These are phyloP conservation scores for Bucorvus abyssinicus DNA, from an alignment of 2,797 vertebrate species.

Conservation along the genomic window DNA sequence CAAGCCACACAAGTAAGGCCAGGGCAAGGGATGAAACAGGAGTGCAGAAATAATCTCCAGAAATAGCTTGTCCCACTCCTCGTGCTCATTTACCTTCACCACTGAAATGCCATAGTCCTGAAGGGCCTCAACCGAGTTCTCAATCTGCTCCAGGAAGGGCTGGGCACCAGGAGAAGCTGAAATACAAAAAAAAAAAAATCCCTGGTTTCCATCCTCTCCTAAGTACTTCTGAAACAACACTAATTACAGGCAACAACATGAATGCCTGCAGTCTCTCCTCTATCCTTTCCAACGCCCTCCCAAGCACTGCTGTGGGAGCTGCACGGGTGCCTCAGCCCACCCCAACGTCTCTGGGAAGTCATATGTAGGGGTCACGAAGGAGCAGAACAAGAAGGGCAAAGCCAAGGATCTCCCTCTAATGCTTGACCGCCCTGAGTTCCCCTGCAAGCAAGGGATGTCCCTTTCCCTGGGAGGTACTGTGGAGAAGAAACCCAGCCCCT, in stretches of 20 bases:
- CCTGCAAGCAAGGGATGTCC: neutral
- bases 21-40: neutral
- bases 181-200: neutral
- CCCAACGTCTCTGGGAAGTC: neutral
- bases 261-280: neutral
- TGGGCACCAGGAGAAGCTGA: conserved; percentile 34
- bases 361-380: accelerated
- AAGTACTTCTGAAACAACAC: neutral
- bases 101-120: conserved; percentile 49
- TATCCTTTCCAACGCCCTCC: neutral
- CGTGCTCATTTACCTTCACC: conserved; percentile 6
- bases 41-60: neutral
- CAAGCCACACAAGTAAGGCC: neutral
- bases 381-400: neutral
- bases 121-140: conserved; percentile 1
- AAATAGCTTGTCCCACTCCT: neutral
- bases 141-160: conserved; percentile 58
- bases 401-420: neutral
- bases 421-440: neutral
- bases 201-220: neutral
- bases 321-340: neutral
- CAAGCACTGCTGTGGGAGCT: neutral
- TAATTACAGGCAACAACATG: neutral
- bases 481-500: neutral
- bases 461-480: neutral